Base-by-base conservation (phyloP, 2,888 invertebrate genomes). In the Bombylius discolor region DNA sequence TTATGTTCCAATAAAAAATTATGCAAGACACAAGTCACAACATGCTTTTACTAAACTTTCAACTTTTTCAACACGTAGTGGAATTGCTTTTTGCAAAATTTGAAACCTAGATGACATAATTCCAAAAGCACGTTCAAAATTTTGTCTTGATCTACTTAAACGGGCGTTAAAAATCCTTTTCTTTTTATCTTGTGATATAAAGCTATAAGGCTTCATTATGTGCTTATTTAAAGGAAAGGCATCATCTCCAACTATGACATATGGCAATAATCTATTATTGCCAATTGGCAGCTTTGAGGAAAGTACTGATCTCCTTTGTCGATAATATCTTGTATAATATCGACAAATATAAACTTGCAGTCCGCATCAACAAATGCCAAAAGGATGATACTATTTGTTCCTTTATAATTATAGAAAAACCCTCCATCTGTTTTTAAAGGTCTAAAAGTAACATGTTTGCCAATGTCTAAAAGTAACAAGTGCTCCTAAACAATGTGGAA, bases 21-120 rank as follows among this genome's bases (percentile, higher is more conserved):
- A 51, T 62, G 62, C 14, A 64, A 49, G 42, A 59, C 59, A 56
- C 14, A 64, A 49, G 42, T 58, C 59, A 56, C 61, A 61, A 47
- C 63, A 62, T n/a, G 62, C 60, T 13, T 53, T 34, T 3, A 56
- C 56, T 45, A 60, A 34, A 51, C 47, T 54, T 58, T 55, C 52
- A 7, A 51, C 49, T 58, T 59, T 63, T 34, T 58, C 50, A 14
- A 61, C 59, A 42, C 51, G 12, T 33, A 65, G 49, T 52, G 59
- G 56, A 44, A 65, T 64, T 52, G 58, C 54, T 55, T 59, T 60
- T 51, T 63, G 62, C 32, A 67, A 61, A 53, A 67, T 58, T 52
- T 63, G 47, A 61, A 67, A 67, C 58, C 65, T 57, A 9, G 56
- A 55, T 47, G 61, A 54, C 49, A 65, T 55, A 33, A 67, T 66